Percentiles rank a stretch among this genome's conserved stretches.
These are phyloP conservation scores for Myotis brandtii DNA, from an alignment of 2,113 vertebrate species.

Conservation along the genomic window DNA sequence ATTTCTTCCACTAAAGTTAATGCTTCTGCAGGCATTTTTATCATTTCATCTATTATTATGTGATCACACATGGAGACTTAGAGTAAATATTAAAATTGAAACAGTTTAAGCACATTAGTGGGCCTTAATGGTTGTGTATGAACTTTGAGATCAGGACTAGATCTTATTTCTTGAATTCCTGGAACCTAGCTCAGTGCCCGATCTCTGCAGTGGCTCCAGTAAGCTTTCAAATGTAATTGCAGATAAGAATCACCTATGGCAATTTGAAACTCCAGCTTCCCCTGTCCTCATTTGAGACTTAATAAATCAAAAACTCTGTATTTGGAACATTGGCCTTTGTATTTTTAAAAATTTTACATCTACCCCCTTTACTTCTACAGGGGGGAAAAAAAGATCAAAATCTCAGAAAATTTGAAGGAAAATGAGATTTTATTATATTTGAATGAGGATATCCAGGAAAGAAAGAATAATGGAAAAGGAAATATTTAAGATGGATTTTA, in stretches of 20 bases:
- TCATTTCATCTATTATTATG: neutral
- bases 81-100: neutral
- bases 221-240: neutral
- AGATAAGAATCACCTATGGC: neutral
- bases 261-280: neutral
- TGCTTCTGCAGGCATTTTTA: conserved; percentile 10
- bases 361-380: neutral
- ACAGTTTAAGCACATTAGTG: neutral
- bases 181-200: neutral
- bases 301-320: neutral
- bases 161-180: neutral
- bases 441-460: neutral
- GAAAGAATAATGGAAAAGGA: neutral
- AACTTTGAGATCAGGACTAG: neutral
- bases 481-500: conserved; percentile 30
- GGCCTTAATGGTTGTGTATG: neutral
- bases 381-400: neutral
- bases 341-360: neutral
- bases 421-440: conserved; percentile 20
- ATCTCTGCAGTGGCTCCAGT: neutral
- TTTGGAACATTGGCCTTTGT: neutral
- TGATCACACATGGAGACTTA: neutral
- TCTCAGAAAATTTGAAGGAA: conserved; percentile 33
- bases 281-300: neutral
- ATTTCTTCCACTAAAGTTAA: neutral